Evolutionary conservation across 2,797 vertebrate species (phyloP).

Genomic region (Myotis daubentonii): DNA sequence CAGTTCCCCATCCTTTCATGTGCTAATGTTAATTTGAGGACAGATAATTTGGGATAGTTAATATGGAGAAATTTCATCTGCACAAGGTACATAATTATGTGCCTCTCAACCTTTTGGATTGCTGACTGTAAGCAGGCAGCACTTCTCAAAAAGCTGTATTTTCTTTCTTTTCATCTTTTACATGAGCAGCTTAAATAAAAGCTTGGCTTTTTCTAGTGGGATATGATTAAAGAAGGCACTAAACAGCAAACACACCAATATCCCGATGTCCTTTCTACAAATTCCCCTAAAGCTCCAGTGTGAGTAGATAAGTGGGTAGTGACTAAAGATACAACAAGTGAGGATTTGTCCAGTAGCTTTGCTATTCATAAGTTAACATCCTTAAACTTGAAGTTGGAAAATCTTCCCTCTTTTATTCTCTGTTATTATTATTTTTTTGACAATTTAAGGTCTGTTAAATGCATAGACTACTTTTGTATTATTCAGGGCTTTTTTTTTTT

Average conservation of each 20-base stretch:
- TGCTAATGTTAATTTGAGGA: background rate
- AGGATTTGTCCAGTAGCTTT: background rate
- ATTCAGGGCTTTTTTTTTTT: background rate
- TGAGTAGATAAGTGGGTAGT: background rate
- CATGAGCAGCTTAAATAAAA: background rate
- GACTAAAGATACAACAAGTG: background rate
- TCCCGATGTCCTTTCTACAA: background rate
- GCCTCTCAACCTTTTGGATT: background rate
- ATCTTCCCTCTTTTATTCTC: background rate
- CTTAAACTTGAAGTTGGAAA: background rate
- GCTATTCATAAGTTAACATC: background rate
- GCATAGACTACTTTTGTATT: background rate
- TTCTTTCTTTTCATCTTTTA: conserved; percentile 14
- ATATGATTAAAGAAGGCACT: background rate
- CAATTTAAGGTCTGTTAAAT: background rate
- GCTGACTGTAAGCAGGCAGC: background rate
- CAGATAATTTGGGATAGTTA: background rate
- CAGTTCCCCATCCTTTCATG: background rate
- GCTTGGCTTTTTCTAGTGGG: background rate
- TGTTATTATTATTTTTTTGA: background rate
- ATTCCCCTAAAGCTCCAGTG: background rate
- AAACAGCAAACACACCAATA: background rate
- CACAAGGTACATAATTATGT: background rate
- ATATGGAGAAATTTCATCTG: background rate
- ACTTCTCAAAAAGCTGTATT: background rate